These are phyloP conservation scores for Sebastes baramenuke DNA, from an alignment of 2,797 vertebrate genomes.

Conservation along the genomic window DNA sequence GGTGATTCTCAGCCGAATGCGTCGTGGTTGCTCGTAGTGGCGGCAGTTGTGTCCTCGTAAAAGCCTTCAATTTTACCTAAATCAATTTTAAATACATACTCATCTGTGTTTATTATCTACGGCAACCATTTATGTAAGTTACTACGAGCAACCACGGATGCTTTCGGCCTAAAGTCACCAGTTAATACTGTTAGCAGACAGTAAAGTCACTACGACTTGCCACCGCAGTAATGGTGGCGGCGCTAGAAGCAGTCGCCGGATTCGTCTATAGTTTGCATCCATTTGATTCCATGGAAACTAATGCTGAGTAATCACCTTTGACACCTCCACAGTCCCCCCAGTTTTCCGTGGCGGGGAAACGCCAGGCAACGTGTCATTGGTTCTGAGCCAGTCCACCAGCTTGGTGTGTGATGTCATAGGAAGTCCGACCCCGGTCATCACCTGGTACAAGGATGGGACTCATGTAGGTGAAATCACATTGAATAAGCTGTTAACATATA, in stretches of 20 bases:
- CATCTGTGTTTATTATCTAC: too few species aligned
- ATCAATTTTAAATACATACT: too few species aligned
- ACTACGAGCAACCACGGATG: too few species aligned
- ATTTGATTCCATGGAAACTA: neutral
- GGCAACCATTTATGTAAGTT: too few species aligned
- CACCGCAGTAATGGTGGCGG: too few species aligned
- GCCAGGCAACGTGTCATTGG: slow-evolving; percentile 86
- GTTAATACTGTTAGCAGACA: too few species aligned
- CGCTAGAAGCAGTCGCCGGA: too few species aligned
- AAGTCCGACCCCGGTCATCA: slow-evolving; percentile 88
- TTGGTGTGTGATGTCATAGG: slow-evolving; percentile 93
- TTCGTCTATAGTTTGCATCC: neutral
- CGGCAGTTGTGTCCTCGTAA: too few species aligned
- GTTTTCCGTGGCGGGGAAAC: slow-evolving; percentile 85
- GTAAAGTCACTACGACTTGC: too few species aligned
- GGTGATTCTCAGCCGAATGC: too few species aligned
- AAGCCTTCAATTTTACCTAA: fast-evolving
- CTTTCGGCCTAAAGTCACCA: too few species aligned
- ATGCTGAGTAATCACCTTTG: neutral
- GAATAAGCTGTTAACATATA: neutral
- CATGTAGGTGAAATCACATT: slow-evolving; percentile 81
- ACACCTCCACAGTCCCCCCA: slow-evolving; percentile 87
- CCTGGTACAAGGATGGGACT: slow-evolving; percentile 90
- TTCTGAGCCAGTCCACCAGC: slow-evolving; percentile 85
- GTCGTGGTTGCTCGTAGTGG: too few species aligned